phyloP scores from a whole-genome alignment of 2,113 vertebrate genomes.

The Stigmatopora nigra region DNA sequence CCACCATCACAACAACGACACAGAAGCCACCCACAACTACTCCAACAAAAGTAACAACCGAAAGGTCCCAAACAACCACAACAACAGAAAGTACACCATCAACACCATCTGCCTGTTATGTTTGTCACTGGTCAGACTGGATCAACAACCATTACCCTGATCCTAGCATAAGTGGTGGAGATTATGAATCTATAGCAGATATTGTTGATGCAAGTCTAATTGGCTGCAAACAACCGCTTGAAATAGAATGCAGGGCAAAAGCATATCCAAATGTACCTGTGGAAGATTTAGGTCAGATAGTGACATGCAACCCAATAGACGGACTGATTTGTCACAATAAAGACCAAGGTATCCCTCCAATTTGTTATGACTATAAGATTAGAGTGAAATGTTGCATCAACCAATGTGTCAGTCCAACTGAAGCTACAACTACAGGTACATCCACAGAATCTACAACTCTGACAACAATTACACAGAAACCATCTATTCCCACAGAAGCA shows the following conservation, averaged over 20 bases:
- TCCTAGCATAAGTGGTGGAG: rapidly evolving
- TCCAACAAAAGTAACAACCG: neutral
- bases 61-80: neutral
- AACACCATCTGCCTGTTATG: neutral
- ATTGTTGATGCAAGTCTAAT: constrained; percentile 17
- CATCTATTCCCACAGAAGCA: too few species aligned
- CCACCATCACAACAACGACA: neutral
- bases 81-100: neutral
- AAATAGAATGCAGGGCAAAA: constrained; percentile 34
- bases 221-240: constrained; percentile 12
- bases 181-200: constrained; percentile 19
- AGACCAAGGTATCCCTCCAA: constrained; percentile 13
- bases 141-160: constrained; percentile 13
- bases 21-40: neutral
- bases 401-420: constrained; percentile 3
- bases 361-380: constrained; percentile 44
- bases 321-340: constrained; percentile 54
- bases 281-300: neutral
- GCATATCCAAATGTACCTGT: rapidly evolving
- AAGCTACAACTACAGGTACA: neutral
- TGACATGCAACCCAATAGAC: constrained; percentile 19
- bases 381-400: constrained; percentile 31
- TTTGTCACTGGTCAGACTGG: constrained; percentile 40
- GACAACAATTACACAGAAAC: neutral
- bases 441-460: too few species aligned